Percentiles rank a stretch among this genome's conserved stretches.
Conservation (phyloP, 2,113 vertebrate genomes). For the Nothoprocta pentlandii region DNA sequence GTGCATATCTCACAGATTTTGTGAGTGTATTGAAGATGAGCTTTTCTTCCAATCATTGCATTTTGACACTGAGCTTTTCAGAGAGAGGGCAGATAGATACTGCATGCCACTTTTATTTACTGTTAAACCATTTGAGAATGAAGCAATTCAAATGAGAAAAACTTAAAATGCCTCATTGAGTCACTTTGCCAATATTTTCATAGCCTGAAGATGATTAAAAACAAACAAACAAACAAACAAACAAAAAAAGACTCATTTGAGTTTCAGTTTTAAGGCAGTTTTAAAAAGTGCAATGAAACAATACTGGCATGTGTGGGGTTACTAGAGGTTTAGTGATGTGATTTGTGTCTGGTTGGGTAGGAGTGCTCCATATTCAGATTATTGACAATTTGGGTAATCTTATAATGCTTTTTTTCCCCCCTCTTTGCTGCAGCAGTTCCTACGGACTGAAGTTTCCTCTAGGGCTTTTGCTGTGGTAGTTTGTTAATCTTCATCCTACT, state of each 20-base stretch:
- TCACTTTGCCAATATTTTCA: conserved; percentile 49
- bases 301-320: background rate
- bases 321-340: conserved; percentile 20
- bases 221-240: background rate
- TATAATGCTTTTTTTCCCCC: background rate
- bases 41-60: conserved; percentile 36
- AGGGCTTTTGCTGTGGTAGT: background rate
- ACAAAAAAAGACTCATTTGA: background rate
- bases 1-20: background rate
- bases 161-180: conserved; percentile 48
- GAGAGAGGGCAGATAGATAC: conserved; percentile 22
- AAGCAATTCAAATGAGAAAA: conserved; percentile 62
- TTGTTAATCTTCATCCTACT: background rate
- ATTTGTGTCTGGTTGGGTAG: background rate
- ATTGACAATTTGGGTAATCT: background rate
- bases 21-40: conserved; percentile 35
- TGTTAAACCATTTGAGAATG: conserved; percentile 47
- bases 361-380: conserved; percentile 3
- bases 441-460: background rate
- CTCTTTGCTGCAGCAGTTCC: background rate
- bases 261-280: conserved; percentile 55
- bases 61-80: conserved; percentile 62
- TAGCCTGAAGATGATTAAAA: conserved; percentile 39
- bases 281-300: conserved; percentile 38
- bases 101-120: background rate